phyloP scores from a whole-genome alignment of 2,888 invertebrate species.

The Eilema griseolum region DNA sequence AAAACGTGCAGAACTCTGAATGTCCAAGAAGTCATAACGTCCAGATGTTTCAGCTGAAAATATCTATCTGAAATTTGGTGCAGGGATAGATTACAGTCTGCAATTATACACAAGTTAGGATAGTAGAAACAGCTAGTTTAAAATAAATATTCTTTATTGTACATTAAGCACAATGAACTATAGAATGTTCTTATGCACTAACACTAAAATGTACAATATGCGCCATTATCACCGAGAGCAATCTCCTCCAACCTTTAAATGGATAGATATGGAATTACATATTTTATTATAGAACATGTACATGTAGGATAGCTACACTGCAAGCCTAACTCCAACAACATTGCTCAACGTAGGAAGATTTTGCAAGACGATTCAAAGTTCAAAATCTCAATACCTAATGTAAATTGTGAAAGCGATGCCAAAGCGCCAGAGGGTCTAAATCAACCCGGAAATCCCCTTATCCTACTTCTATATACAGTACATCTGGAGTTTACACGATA shows the following conservation, averaged over 20 bases:
- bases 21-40: too few relatives aligned
- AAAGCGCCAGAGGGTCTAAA: background rate
- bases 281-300: background rate
- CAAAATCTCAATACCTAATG: background rate
- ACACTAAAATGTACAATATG: background rate
- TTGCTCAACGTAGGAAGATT: background rate
- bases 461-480: background rate
- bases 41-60: too few relatives aligned
- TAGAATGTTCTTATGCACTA: background rate
- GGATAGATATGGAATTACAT: background rate
- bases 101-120: too few relatives aligned
- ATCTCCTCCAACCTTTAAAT: background rate
- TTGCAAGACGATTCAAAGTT: too few relatives aligned
- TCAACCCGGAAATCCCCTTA: background rate
- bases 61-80: too few relatives aligned
- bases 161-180: background rate
- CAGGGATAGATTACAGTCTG: too few relatives aligned
- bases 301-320: too few relatives aligned
- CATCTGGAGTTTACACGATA: conserved; percentile 28
- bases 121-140: background rate
- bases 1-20: too few relatives aligned
- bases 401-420: background rate
- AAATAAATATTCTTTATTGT: background rate
- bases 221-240: background rate
- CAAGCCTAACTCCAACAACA: background rate